Conservation (phyloP, 2,113 vertebrate species). For the Seriola dumerili region DNA sequence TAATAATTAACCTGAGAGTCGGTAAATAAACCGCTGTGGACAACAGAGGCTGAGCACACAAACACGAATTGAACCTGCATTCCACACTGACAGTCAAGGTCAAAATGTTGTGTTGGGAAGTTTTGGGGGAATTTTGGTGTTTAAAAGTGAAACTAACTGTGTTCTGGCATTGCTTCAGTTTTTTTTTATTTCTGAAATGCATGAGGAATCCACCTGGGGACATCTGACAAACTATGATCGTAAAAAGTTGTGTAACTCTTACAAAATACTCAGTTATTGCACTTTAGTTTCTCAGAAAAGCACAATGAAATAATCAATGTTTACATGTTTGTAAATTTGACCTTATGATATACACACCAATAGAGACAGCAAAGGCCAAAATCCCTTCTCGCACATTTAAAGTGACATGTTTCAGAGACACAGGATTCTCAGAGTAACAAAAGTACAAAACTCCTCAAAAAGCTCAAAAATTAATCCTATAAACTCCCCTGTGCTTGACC, state of each 20-base stretch:
- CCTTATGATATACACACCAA: not conserved
- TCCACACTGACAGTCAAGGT: conserved; percentile 70
- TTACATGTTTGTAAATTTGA: not conserved
- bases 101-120: conserved; percentile 41
- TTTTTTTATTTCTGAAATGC: not conserved
- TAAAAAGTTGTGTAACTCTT: not conserved
- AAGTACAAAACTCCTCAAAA: conserved; percentile 54
- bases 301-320: not conserved
- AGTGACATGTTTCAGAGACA: conserved; percentile 20
- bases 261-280: not conserved
- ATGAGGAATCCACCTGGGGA: not conserved
- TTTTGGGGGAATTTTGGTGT: conserved; percentile 45
- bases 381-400: not conserved
- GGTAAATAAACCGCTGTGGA: conserved; percentile 68
- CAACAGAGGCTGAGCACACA: conserved; percentile 48
- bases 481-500: conserved; percentile 42
- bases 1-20: conserved; percentile 77
- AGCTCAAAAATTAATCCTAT: conserved; percentile 66
- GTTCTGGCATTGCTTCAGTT: not conserved
- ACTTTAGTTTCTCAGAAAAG: not conserved
- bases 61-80: conserved; percentile 54
- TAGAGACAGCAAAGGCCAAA: not conserved
- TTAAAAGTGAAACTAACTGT: conserved; percentile 52
- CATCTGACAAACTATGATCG: not conserved
- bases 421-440: conserved; percentile 3